Percentiles rank a stretch among this genome's conserved stretches.
Evolutionary conservation across 2,888 invertebrate genomes (phyloP).

Genomic region (Strigamia maritima): DNA sequence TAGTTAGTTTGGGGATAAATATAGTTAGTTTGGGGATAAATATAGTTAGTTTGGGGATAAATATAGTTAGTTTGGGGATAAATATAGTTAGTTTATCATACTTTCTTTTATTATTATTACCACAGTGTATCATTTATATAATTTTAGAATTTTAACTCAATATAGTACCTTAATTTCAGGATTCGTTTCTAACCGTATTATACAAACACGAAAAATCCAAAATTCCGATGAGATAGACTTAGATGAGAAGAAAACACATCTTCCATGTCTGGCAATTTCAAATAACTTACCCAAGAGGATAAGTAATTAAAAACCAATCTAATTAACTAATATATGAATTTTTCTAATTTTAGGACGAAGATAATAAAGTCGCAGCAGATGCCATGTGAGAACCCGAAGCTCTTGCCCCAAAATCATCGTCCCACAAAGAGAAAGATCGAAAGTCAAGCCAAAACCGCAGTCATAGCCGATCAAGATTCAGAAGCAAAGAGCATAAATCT

Average conservation of each 20-base stretch:
- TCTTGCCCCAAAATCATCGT: slow-evolving; percentile 62
- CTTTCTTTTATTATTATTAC: too few species aligned
- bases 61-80: too few species aligned
- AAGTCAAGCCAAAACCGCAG: slow-evolving; percentile 45
- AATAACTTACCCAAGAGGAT: slow-evolving; percentile 52
- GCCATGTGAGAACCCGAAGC: slow-evolving; percentile 83
- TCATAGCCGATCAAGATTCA: slow-evolving; percentile 35
- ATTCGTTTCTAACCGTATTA: slow-evolving; percentile 90
- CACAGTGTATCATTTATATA: too few species aligned
- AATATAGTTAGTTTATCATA: too few species aligned
- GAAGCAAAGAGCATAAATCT: slow-evolving; percentile 57
- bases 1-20: too few species aligned
- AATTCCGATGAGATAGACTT: slow-evolving; percentile 45
- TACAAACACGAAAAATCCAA: slow-evolving; percentile 84
- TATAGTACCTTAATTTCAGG: too few species aligned
- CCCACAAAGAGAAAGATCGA: background rate
- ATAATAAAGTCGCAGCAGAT: slow-evolving; percentile 64
- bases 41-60: too few species aligned
- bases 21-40: too few species aligned
- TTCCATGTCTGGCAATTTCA: slow-evolving; percentile 55
- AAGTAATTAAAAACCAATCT: slow-evolving; percentile 38
- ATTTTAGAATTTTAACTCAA: too few species aligned
- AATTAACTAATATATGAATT: background rate
- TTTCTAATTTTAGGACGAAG: slow-evolving; percentile 45
- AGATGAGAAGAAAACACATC: slow-evolving; percentile 51